A percentile compares a stretch with the other conserved stretches of the same genome.
Evolutionary conservation across 2,113 vertebrate species (phyloP).

Genomic region (Nothobranchius kuhntae): DNA sequence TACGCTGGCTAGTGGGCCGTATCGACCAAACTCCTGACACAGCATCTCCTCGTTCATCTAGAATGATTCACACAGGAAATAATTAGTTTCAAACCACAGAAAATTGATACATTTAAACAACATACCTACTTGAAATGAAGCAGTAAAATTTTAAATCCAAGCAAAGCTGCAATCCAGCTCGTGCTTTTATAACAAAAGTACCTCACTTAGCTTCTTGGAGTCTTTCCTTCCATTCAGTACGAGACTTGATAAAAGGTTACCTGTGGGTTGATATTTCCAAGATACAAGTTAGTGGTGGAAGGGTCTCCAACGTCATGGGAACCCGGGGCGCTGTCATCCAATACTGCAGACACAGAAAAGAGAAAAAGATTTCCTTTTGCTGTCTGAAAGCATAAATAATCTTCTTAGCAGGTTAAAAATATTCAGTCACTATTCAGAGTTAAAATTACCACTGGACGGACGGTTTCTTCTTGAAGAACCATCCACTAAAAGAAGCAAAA

Average conservation of each 20-base stretch:
- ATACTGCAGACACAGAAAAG: conserved; percentile 79
- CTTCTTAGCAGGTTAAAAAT: conserved; percentile 56
- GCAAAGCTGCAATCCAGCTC: not conserved
- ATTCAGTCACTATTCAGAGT: conserved; percentile 70
- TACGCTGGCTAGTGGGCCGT: conserved; percentile 96
- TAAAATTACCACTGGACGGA: conserved; percentile 95
- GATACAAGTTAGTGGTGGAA: conserved; percentile 97
- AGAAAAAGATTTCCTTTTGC: conserved; percentile 65
- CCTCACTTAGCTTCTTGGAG: not conserved
- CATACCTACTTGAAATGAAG: not conserved
- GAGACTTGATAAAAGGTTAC: conserved; percentile 63
- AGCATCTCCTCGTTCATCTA: conserved; percentile 99
- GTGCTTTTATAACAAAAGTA: not conserved
- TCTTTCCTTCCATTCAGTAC: not conserved
- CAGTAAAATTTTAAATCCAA: not conserved
- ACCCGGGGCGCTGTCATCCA: conserved; percentile 96
- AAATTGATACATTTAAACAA: not conserved
- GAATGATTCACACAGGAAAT: not conserved
- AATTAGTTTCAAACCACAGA: not conserved
- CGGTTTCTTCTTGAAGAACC: conserved; percentile 96
- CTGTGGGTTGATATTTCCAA: conserved; percentile 99
- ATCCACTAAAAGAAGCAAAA: conserved; percentile 88
- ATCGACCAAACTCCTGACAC: conserved; percentile 98
- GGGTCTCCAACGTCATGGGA: conserved; percentile 99
- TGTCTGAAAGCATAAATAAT: conserved; percentile 27